Evolutionary conservation across 2,888 invertebrate species (phyloP).

Genomic region (Drosophila kanekoi): DNA sequence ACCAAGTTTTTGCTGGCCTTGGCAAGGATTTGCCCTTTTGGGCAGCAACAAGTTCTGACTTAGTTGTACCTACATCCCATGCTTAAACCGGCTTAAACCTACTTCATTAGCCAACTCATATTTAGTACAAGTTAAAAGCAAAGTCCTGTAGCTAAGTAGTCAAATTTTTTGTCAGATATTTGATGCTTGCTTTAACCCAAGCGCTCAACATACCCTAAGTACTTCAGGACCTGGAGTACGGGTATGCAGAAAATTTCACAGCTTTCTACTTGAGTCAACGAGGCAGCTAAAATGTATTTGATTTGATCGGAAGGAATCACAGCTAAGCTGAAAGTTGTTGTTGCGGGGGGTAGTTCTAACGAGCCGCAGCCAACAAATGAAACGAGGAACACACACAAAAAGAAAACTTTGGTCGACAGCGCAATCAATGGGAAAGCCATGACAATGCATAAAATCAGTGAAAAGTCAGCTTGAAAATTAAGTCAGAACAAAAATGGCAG

Average conservation of each 20-base stretch:
- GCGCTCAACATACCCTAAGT: constrained; percentile 2
- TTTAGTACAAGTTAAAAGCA: constrained; percentile 8
- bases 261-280: constrained; percentile 23
- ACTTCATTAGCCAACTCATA: constrained; percentile 19
- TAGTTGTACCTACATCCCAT: constrained; percentile 12
- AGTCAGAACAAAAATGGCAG: constrained; percentile 20
- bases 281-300: constrained; percentile 35
- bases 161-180: constrained; percentile 12
- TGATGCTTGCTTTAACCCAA: neutral
- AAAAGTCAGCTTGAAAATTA: constrained; percentile 26
- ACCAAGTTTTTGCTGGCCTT: constrained; percentile 22
- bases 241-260: constrained; percentile 8
- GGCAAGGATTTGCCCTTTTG: constrained; percentile 21
- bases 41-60: constrained; percentile 14
- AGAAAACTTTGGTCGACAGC: constrained; percentile 1
- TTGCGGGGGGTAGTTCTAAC: constrained; percentile 8
- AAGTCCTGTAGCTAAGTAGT: neutral
- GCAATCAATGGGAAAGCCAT: constrained; percentile 21
- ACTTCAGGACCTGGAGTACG: neutral
- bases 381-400: constrained; percentile 2
- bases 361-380: constrained; percentile 27
- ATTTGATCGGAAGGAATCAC: constrained; percentile 32
- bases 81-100: constrained; percentile 8
- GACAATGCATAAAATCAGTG: constrained; percentile 56
- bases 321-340: constrained; percentile 27